Evolutionary conservation across 2,888 invertebrate genomes (phyloP), one percentile per base, ranked within the genome.

Genomic region (Drosophila borborema): DNA sequence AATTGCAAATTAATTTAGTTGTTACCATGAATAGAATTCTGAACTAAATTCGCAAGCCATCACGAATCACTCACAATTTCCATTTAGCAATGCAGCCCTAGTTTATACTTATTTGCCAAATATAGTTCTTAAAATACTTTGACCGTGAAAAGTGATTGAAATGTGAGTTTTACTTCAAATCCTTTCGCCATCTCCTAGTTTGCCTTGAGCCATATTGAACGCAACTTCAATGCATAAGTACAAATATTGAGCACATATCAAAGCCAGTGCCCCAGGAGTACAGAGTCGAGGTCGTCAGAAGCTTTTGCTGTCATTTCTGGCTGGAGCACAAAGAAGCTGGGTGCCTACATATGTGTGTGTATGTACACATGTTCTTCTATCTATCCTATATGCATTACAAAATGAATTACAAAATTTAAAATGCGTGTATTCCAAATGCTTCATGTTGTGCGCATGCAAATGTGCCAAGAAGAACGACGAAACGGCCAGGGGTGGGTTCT

Each of bases 341-440:
- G 34, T 53, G 49, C 46, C 18, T 51, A 18, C 40, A 55, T 31
- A 46, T 7, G 6, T 2, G n/a, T 54, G 38, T 16, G 38, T 38
- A n/a, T 28, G 16, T 38, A 38, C 9, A 38, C 40, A 55, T 55
- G 23, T 55, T 36, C 31, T 12, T 34, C 31, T 56, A 62, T 69
- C 53, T 49, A 54, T 55, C 46, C 53, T 59, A 51, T 82, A 67
- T 84, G 86, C 84, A 80, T 75, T 69, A 74, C 60, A 89, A 89
- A 89, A 78, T 87, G 71, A 81, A 76, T 87, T 87, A 74, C 68
- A 62, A 76, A 74, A 74, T 76, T 66, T 65, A 67, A 87, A 77
- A 82, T 73, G 77, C 82, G 73, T 69, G 69, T 81, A 79, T 83
- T 78, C 71, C 36, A 67, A 85, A 65, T 84, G 84, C 74, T 78